A percentile compares a stretch with the other conserved stretches of the same genome.
Evolutionary conservation across 2,797 vertebrate species (phyloP).

Genomic region (Dryobates pubescens): DNA sequence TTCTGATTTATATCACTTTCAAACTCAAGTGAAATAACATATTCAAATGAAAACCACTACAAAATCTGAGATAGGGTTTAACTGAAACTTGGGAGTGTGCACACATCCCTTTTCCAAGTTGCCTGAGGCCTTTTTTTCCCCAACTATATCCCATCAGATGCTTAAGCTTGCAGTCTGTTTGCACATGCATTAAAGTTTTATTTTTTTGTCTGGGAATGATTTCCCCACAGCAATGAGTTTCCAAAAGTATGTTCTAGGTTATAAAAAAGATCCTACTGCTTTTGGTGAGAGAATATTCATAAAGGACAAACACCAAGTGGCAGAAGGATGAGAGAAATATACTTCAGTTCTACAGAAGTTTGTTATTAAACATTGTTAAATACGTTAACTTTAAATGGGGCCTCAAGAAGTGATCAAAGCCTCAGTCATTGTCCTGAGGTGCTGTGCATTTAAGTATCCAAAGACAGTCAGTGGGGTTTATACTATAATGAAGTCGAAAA

Average conservation of each 20-base stretch:
- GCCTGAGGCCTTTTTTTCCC: background rate
- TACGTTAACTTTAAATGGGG: background rate
- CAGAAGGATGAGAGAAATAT: background rate
- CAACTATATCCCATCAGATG: background rate
- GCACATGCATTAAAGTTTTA: background rate
- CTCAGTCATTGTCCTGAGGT: background rate
- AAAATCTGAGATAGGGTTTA: background rate
- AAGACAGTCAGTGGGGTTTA: background rate
- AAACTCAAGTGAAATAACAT: constrained; percentile 19
- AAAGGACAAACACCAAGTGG: background rate
- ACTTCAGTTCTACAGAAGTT: background rate
- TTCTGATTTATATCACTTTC: constrained; percentile 31
- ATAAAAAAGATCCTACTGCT: background rate
- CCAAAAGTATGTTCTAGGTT: background rate
- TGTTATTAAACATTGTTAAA: background rate
- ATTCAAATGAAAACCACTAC: constrained; percentile 20
- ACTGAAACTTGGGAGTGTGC: background rate
- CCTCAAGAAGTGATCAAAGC: background rate
- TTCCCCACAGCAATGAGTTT: background rate
- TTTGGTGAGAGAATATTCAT: constrained; percentile 9
- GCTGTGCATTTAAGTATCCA: background rate
- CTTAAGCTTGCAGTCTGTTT: constrained; percentile 7
- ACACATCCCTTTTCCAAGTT: background rate
- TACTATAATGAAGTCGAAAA: background rate
- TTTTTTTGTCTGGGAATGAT: constrained; percentile 13